phyloP scores from a whole-genome alignment of 2,797 vertebrate species.

The Acipenser transmontanus region DNA sequence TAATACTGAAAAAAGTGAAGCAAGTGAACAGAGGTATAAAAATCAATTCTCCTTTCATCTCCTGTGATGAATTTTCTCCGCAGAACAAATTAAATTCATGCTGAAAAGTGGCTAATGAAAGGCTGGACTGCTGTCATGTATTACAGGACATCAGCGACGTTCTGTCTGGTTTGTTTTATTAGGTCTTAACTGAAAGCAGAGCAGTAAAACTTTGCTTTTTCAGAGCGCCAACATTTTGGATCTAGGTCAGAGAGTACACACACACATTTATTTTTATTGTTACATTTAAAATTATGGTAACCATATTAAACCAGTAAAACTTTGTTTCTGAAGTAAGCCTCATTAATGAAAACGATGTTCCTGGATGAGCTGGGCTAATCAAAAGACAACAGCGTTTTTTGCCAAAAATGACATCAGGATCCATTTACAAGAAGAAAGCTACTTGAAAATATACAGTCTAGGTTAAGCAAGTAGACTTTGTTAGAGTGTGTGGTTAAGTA shows the following conservation, averaged over 20 bases:
- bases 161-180: conserved; percentile 12
- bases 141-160: background rate
- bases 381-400: background rate
- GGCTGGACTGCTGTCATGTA: conserved; percentile 24
- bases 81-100: conserved; percentile 54
- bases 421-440: background rate
- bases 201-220: conserved; percentile 3
- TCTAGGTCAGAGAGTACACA: conserved; percentile 2
- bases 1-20: conserved; percentile 41
- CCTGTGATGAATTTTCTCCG: conserved; percentile 40
- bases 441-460: background rate
- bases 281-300: background rate
- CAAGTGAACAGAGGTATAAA: conserved; percentile 43
- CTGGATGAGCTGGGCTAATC: background rate
- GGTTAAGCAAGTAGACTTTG: background rate
- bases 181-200: conserved; percentile 6
- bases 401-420: background rate
- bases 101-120: conserved; percentile 44
- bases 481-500: too few species aligned
- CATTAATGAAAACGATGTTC: background rate
- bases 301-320: background rate
- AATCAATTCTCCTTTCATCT: conserved; percentile 49
- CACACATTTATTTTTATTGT: background rate
- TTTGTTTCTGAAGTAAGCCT: background rate
- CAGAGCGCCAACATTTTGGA: background rate